Conservation (phyloP, 2,888 invertebrate species). For the Enchytraeus crypticus region DNA sequence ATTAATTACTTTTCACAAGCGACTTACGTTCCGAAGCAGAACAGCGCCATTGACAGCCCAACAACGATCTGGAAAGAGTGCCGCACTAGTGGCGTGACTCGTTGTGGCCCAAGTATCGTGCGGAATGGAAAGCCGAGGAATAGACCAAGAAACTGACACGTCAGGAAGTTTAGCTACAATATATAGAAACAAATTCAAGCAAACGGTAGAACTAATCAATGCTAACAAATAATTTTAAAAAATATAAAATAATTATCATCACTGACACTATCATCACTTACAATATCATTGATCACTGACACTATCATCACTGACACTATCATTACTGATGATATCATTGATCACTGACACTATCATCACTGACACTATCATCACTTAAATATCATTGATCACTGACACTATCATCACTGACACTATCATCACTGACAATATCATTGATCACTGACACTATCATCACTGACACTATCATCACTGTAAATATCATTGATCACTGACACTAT, state of each 20-base stretch:
- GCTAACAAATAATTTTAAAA: no score
- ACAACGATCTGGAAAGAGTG: slow-evolving; percentile 20
- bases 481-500: no score
- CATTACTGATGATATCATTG: no score
- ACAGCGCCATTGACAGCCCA: slow-evolving; percentile 19
- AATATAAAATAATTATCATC: not conserved
- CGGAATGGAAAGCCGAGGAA: slow-evolving; percentile 18
- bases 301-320: not conserved
- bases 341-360: no score
- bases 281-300: not conserved
- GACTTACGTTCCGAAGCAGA: slow-evolving; percentile 30
- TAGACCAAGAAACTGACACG: slow-evolving; percentile 20
- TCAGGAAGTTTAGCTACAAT: slow-evolving; percentile 27
- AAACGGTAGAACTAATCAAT: no score
- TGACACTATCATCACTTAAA: no score
- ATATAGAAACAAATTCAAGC: not conserved
- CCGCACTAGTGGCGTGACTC: slow-evolving; percentile 6
- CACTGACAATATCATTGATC: no score
- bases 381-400: no score
- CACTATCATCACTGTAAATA: no score
- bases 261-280: not conserved
- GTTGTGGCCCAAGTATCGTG: slow-evolving; percentile 7
- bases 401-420: no score
- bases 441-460: no score
- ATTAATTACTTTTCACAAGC: no score